These are phyloP conservation scores for Diachrysia chrysitis DNA, from an alignment of 2,888 invertebrate species.

Conservation along the genomic window DNA sequence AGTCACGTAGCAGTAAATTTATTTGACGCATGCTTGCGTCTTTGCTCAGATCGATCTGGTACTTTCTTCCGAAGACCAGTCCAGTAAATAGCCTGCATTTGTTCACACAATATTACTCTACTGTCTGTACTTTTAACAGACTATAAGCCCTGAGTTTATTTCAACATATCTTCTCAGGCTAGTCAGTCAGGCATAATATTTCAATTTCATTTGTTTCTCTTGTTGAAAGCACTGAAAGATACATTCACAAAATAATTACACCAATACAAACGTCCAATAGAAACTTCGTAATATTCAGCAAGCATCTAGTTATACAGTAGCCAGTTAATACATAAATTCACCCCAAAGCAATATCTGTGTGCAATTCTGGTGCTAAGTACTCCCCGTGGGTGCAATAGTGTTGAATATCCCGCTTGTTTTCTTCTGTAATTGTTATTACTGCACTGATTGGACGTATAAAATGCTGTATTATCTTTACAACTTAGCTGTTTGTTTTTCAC, in stretches of 20 bases:
- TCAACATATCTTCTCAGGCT: too few species aligned
- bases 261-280: constrained; percentile 4
- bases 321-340: constrained; percentile 48
- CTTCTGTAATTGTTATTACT: constrained; percentile 43
- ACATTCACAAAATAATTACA: background rate
- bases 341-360: constrained; percentile 55
- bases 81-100: too few species aligned
- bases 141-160: too few species aligned
- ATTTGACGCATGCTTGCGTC: too few species aligned
- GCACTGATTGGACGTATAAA: constrained; percentile 44
- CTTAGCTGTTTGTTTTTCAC: background rate
- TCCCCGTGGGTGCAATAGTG: constrained; percentile 40
- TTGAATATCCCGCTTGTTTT: constrained; percentile 35
- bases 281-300: constrained; percentile 13
- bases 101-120: too few species aligned
- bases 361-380: constrained; percentile 29
- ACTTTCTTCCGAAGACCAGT: too few species aligned
- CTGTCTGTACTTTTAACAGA: too few species aligned
- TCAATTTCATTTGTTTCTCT: too few species aligned
- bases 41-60: too few species aligned
- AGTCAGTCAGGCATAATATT: too few species aligned
- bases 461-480: constrained; percentile 17
- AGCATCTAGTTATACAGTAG: constrained; percentile 15
- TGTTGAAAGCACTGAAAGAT: too few species aligned
- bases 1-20: too few species aligned